phyloP scores from a whole-genome alignment of 1,140 invertebrate genomes.

The Nymphalis io region DNA sequence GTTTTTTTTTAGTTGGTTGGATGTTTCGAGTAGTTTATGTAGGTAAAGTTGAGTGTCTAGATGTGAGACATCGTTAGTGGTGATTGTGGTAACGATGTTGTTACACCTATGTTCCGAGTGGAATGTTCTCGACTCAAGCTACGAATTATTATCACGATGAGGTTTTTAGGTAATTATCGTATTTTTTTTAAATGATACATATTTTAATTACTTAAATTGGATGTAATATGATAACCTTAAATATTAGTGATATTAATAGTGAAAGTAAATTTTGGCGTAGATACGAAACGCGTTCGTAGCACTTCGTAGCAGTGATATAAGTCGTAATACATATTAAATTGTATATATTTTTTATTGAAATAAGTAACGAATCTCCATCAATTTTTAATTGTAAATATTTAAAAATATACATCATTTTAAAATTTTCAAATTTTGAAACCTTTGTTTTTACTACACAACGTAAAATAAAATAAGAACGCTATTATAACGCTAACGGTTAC shows the following conservation, averaged over 20 bases:
- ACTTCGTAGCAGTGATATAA: conserved; percentile 4
- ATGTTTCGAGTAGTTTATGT: conserved; percentile 24
- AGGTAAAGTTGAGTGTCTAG: conserved; percentile 31
- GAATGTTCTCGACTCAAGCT: conserved; percentile 30
- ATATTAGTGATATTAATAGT: background rate
- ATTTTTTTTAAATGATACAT: conserved; percentile 7
- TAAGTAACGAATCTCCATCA: too few relatives aligned
- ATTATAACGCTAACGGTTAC: too few relatives aligned
- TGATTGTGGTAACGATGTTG: conserved; percentile 42
- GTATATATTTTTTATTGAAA: too few relatives aligned
- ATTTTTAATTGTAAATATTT: too few relatives aligned
- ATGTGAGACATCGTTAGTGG: conserved; percentile 41
- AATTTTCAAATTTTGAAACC: too few relatives aligned
- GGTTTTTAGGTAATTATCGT: conserved; percentile 32
- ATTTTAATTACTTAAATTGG: conserved; percentile 3
- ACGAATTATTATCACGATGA: conserved; percentile 29
- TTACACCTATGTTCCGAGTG: conserved; percentile 34
- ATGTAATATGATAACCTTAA: background rate
- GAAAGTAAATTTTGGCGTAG: background rate
- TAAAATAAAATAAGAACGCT: too few relatives aligned
- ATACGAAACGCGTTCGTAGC: conserved; percentile 12
- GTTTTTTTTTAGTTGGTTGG: conserved; percentile 2
- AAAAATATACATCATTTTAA: too few relatives aligned
- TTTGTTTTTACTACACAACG: too few relatives aligned
- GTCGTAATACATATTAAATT: background rate